Evolutionary conservation across 1,140 invertebrate genomes (phyloP).

Genomic region (Ylistrum balloti): DNA sequence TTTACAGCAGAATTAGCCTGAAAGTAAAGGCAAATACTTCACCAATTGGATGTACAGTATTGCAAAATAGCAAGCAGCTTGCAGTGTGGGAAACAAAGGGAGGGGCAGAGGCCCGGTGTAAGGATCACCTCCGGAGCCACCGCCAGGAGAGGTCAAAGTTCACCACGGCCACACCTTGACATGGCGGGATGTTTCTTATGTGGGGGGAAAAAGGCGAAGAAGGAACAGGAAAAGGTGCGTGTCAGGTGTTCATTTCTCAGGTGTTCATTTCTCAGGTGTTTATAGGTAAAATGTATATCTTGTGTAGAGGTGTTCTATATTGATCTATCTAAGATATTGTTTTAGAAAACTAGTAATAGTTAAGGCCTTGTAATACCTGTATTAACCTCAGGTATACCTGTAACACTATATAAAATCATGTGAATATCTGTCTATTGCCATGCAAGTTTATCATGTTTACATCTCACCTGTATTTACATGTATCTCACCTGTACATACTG

Average conservation of each 20-base stretch:
- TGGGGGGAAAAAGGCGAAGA: not conserved
- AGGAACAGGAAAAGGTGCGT: not conserved
- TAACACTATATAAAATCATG: not conserved
- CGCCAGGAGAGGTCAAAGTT: not conserved
- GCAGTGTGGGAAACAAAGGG: not conserved
- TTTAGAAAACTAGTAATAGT: too few relatives aligned
- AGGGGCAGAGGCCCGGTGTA: slow-evolving; percentile 21
- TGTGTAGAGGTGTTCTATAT: not conserved
- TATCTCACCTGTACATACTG: not conserved
- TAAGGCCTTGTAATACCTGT: too few relatives aligned
- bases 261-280: too few relatives aligned
- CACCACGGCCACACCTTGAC: not conserved
- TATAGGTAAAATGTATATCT: not conserved
- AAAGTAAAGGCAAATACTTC: not conserved
- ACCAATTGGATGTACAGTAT: not conserved
- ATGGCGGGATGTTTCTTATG: slow-evolving; percentile 37
- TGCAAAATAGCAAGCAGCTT: not conserved
- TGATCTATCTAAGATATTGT: not conserved
- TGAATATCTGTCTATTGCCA: not conserved
- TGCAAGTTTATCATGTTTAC: not conserved
- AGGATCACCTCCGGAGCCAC: not conserved
- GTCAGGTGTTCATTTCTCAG: not conserved
- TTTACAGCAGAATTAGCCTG: slow-evolving; percentile 9
- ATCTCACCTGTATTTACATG: not conserved
- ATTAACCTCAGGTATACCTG: not conserved